Conservation (phyloP, 2,888 invertebrate species). For the Ecliptopera silaceata region DNA sequence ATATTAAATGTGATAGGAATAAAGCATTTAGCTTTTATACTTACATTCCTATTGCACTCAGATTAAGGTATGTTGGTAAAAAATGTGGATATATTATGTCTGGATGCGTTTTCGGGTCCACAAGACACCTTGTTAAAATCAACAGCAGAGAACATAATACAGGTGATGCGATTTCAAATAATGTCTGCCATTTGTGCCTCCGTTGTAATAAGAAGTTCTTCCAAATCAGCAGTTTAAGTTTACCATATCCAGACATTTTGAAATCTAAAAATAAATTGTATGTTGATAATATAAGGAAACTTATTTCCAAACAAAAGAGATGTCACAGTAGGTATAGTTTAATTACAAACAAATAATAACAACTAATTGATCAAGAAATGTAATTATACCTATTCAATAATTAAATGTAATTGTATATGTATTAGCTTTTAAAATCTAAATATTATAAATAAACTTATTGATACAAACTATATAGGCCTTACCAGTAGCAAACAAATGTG, state of each 20-base stretch:
- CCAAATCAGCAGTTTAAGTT: slow-evolving; percentile 90
- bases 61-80: slow-evolving; percentile 70
- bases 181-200: slow-evolving; percentile 87
- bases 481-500: neutral
- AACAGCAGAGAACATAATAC: slow-evolving; percentile 87
- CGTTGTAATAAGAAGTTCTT: slow-evolving; percentile 92
- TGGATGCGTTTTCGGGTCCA: slow-evolving; percentile 82
- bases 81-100: slow-evolving; percentile 61
- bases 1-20: no score
- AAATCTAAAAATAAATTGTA: slow-evolving; percentile 27
- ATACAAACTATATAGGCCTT: no score
- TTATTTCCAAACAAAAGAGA: no score
- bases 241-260: slow-evolving; percentile 75
- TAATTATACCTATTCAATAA: no score
- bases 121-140: slow-evolving; percentile 87
- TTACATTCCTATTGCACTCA: slow-evolving; percentile 63
- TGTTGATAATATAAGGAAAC: no score
- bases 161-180: slow-evolving; percentile 88
- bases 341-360: no score
- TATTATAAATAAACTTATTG: no score
- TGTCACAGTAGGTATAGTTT: no score
- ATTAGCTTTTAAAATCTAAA: no score
- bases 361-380: no score
- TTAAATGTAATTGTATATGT: no score
- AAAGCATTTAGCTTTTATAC: slow-evolving; percentile 27